Percentiles rank a stretch among this genome's conserved stretches.
Conservation (phyloP, 2,888 invertebrate genomes). For the Acrobasis suavella region DNA sequence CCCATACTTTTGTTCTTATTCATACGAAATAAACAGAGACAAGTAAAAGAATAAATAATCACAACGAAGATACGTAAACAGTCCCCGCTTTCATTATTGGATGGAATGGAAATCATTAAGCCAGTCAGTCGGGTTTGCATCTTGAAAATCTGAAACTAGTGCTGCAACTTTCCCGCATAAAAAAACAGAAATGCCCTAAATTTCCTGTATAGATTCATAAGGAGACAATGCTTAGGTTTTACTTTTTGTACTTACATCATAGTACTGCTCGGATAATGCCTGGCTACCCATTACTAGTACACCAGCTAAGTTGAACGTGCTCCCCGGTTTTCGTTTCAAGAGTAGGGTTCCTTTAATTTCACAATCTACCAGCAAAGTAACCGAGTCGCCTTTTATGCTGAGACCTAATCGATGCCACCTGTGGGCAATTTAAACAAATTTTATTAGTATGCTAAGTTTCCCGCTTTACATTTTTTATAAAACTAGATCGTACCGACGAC, state of each 20-base stretch:
- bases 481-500: not conserved
- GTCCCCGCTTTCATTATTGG: too few relatives aligned
- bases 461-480: not conserved
- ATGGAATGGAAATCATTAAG: too few relatives aligned
- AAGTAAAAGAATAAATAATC: too few relatives aligned
- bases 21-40: too few relatives aligned
- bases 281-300: slow-evolving; percentile 90
- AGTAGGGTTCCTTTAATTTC: slow-evolving; percentile 83
- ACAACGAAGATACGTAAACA: too few relatives aligned
- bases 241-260: slow-evolving; percentile 66
- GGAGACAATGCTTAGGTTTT: not conserved
- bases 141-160: too few relatives aligned
- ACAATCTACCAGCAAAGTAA: slow-evolving; percentile 90
- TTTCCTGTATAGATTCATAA: too few relatives aligned
- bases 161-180: too few relatives aligned
- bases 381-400: slow-evolving; percentile 91
- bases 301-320: slow-evolving; percentile 86
- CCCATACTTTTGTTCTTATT: too few relatives aligned
- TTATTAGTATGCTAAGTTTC: not conserved
- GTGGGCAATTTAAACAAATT: slow-evolving; percentile 23
- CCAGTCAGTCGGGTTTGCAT: too few relatives aligned
- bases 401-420: slow-evolving; percentile 94
- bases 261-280: slow-evolving; percentile 86
- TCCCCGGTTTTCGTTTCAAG: slow-evolving; percentile 82
- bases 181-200: too few relatives aligned